These are phyloP conservation scores for Solea solea DNA, from an alignment of 2,113 vertebrate species.

Conservation along the genomic window DNA sequence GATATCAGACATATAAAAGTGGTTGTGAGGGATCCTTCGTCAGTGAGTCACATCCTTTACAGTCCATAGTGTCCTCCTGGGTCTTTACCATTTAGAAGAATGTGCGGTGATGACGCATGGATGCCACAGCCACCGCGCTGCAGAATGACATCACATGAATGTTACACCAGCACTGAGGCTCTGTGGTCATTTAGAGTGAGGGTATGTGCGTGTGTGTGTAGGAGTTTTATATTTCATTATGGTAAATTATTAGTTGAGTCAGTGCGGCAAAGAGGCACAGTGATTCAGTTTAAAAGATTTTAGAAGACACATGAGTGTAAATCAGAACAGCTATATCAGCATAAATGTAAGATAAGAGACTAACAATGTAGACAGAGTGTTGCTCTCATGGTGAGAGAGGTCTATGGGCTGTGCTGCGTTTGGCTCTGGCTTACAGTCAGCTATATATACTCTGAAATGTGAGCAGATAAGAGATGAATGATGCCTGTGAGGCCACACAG, in stretches of 20 bases:
- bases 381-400: constrained; percentile 24
- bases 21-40: not conserved
- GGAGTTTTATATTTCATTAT: not conserved
- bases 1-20: too few species aligned
- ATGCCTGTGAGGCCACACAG: constrained; percentile 59
- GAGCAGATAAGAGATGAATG: constrained; percentile 70
- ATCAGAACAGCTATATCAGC: not conserved
- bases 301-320: not conserved
- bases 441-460: constrained; percentile 82
- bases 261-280: constrained; percentile 2
- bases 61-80: constrained; percentile 27
- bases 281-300: not conserved
- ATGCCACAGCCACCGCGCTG: not conserved
- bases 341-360: constrained; percentile 15
- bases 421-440: constrained; percentile 45
- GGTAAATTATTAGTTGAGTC: constrained; percentile 26
- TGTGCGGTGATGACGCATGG: constrained; percentile 41
- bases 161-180: constrained; percentile 23
- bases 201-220: constrained; percentile 7
- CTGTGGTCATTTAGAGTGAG: constrained; percentile 13
- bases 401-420: constrained; percentile 30
- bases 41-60: constrained; percentile 40
- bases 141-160: constrained; percentile 28
- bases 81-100: constrained; percentile 5
- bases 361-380: not conserved